Base-by-base conservation (phyloP, 2,888 invertebrate genomes). In the Acleris literana region DNA sequence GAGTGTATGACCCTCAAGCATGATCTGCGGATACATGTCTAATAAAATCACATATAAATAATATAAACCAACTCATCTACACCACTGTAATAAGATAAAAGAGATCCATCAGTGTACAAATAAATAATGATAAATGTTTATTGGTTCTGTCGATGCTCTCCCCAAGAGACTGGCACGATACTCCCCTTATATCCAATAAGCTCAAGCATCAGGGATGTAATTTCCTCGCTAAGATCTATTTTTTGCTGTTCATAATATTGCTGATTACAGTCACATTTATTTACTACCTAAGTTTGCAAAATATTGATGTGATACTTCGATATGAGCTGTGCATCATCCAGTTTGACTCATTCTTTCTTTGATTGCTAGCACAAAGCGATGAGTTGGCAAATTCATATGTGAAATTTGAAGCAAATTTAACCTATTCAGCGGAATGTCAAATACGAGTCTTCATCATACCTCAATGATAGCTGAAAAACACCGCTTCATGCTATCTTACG, bases 251-350 rank as follows among this genome's bases (percentile, higher is more conserved):
- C 7, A 33, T 9, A 33, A 33, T 3, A 9, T 33, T 33, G 33
- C 9, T 33, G 9, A 9, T 2, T 33, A 33, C 33, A 1, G 33
- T 33, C 3, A 33, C 33, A 33, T 33, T 25, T 33, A 33, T 9
- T 33, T 33, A 29, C 9, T 29, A 29, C 7, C 1, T 33, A 33
- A 9, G 2, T 33, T 25, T 9, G 33, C 33, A 33, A 33, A 33
- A 0, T 9, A 3, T 33, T 33, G 33, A 9, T 3, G 33, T 48
- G 18, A 64, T 49, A 48, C 43, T 43, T 64, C 17, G 25, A 57
- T 51, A 49, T 29, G 4, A 22, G 54, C 54, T 64, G n/a, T n/a
- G 64, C 60, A 43, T 64, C 64, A 64, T 59, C 17, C n/a, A 25
- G 25, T 20, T 64, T 60, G 64, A 59, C 49, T 64, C 64, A 64